phyloP scores from a whole-genome alignment of 2,888 invertebrate genomes.

The Oscheius sp. region DNA sequence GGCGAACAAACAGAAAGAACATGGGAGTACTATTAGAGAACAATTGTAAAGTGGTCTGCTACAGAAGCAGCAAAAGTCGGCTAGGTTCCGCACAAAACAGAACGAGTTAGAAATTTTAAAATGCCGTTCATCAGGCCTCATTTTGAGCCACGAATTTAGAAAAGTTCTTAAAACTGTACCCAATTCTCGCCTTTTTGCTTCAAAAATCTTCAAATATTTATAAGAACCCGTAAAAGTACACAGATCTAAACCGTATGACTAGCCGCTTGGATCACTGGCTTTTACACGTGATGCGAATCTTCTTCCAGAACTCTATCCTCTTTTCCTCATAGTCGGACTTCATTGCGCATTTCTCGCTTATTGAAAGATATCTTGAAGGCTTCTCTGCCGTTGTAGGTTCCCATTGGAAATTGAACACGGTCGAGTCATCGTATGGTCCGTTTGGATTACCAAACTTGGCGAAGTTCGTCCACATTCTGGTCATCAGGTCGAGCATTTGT shows the following conservation, averaged over 20 bases:
- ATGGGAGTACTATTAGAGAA: no score
- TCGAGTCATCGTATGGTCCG: conserved; percentile 61
- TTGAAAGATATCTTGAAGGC: conserved; percentile 47
- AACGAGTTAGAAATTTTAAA: no score
- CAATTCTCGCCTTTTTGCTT: neutral
- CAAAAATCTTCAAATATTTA: neutral
- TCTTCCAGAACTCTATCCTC: conserved; percentile 59
- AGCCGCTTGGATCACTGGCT: neutral
- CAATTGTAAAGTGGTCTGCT: no score
- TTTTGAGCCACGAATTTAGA: no score
- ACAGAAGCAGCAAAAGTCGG: no score
- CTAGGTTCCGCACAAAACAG: no score
- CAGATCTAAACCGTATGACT: neutral
- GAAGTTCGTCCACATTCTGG: conserved; percentile 69
- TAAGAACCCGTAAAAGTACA: no score
- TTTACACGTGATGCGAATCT: conserved; percentile 27
- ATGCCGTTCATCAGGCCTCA: no score
- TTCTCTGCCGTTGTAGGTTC: conserved; percentile 53
- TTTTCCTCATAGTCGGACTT: conserved; percentile 51
- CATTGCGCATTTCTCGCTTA: conserved; percentile 61
- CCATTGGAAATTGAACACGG: conserved; percentile 66
- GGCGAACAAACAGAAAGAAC: no score
- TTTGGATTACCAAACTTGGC: conserved; percentile 71
- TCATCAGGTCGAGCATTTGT: conserved; percentile 63
- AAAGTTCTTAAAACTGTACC: neutral